Conservation (phyloP, 2,888 invertebrate species). For the Allophyes oxyacanthae region DNA sequence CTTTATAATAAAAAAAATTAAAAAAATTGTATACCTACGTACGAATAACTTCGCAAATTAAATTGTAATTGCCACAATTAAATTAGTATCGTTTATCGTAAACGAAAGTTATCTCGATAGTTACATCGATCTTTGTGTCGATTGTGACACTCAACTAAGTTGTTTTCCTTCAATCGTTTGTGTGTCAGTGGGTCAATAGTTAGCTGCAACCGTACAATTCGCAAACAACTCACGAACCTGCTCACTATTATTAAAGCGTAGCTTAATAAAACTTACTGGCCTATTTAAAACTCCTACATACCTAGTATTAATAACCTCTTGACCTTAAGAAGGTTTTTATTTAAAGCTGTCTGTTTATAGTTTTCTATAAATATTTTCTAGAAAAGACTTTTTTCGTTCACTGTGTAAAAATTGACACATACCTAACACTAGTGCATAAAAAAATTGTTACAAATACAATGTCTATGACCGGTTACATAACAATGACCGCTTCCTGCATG, state of each 20-base stretch:
- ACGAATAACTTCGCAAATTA: too few species aligned
- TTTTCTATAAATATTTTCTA: too few species aligned
- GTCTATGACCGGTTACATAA: conserved; percentile 43
- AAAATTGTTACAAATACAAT: too few species aligned
- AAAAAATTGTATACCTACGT: too few species aligned
- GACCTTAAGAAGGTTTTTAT: conserved; percentile 3
- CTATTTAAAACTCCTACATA: conserved; percentile 25
- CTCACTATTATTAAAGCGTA: conserved; percentile 62
- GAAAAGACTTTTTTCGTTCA: too few species aligned
- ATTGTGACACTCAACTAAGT: conserved; percentile 78
- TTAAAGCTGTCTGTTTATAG: not conserved
- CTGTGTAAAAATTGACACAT: too few species aligned
- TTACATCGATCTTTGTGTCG: conserved; percentile 57
- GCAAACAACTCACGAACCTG: conserved; percentile 81
- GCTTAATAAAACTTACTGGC: conserved; percentile 44
- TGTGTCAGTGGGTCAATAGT: conserved; percentile 88
- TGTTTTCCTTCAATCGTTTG: conserved; percentile 82
- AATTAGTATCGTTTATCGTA: conserved; percentile 32
- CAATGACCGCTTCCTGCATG: conserved; percentile 47
- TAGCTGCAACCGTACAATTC: conserved; percentile 77
- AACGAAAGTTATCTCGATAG: conserved; percentile 67
- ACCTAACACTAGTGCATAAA: too few species aligned
- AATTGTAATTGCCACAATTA: too few species aligned
- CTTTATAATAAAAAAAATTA: too few species aligned
- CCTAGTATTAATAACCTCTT: conserved; percentile 4